Percentiles rank a stretch among this genome's conserved stretches.
Evolutionary conservation across 2,113 vertebrate genomes (phyloP).

Genomic region (Vimba vimba): DNA sequence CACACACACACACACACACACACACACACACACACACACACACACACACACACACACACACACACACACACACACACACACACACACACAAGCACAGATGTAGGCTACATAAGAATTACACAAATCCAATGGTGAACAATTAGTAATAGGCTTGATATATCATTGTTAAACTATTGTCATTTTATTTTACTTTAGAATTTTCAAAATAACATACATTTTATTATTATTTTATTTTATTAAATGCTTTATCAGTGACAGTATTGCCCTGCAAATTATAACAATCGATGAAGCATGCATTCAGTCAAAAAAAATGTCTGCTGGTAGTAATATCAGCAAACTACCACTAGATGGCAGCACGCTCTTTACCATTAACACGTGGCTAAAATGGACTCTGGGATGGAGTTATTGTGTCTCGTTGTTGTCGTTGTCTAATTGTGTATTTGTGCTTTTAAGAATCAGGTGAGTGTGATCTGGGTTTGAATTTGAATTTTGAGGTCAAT

Average conservation of each 20-base stretch:
- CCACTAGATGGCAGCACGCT: slow-evolving; percentile 65
- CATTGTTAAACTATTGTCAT: not conserved
- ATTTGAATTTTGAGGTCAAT: not conserved
- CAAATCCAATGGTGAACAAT: not conserved
- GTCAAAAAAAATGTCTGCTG: not conserved
- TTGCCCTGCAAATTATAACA: not conserved
- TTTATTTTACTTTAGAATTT: not conserved
- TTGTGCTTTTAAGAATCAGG: not conserved
- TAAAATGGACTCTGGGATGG: not conserved
- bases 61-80: too few species aligned
- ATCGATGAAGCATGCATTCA: not conserved
- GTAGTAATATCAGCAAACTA: not conserved
- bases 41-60: too few species aligned
- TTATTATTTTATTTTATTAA: not conserved
- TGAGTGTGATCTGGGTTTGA: not conserved
- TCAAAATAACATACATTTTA: not conserved
- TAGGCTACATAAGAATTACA: too few species aligned
- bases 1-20: too few species aligned
- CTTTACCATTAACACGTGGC: slow-evolving; percentile 33
- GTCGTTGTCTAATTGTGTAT: not conserved
- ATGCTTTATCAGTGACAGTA: not conserved
- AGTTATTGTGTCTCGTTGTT: too few species aligned
- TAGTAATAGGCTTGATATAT: not conserved
- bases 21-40: too few species aligned
- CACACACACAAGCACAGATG: too few species aligned